phyloP scores from a whole-genome alignment of 1,140 invertebrate species.

The Bombus superbus region DNA sequence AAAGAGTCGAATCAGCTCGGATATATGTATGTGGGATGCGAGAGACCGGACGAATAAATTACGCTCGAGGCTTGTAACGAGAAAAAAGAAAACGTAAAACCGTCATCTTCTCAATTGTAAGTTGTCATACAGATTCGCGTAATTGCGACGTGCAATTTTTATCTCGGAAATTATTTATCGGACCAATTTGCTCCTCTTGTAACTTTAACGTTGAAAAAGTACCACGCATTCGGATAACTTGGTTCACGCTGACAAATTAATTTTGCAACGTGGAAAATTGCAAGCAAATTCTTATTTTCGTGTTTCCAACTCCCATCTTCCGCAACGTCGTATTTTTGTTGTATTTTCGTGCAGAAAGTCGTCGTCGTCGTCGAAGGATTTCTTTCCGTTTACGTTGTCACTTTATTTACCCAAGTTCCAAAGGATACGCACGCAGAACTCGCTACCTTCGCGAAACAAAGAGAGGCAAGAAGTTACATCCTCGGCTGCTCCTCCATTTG shows the following conservation, averaged over 20 bases:
- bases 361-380: background rate
- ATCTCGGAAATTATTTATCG: too few relatives aligned
- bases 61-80: background rate
- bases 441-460: constrained; percentile 1
- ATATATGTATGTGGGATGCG: background rate
- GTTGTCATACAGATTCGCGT: too few relatives aligned
- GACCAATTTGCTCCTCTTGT: too few relatives aligned
- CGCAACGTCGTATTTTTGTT: background rate
- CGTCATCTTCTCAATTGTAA: too few relatives aligned
- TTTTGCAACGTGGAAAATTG: background rate
- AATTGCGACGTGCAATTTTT: too few relatives aligned
- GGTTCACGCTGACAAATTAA: background rate
- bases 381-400: background rate
- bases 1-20: constrained; percentile 34
- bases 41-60: background rate
- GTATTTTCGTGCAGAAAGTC: background rate
- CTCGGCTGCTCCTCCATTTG: constrained; percentile 45
- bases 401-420: constrained; percentile 35
- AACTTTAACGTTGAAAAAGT: too few relatives aligned
- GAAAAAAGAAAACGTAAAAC: too few relatives aligned
- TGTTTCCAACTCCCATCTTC: background rate
- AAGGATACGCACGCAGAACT: background rate
- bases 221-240: too few relatives aligned
- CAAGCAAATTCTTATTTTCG: background rate
- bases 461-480: constrained; percentile 48